These are phyloP conservation scores for Daphoenositta chrysoptera DNA, from an alignment of 2,113 vertebrate species.

Conservation along the genomic window DNA sequence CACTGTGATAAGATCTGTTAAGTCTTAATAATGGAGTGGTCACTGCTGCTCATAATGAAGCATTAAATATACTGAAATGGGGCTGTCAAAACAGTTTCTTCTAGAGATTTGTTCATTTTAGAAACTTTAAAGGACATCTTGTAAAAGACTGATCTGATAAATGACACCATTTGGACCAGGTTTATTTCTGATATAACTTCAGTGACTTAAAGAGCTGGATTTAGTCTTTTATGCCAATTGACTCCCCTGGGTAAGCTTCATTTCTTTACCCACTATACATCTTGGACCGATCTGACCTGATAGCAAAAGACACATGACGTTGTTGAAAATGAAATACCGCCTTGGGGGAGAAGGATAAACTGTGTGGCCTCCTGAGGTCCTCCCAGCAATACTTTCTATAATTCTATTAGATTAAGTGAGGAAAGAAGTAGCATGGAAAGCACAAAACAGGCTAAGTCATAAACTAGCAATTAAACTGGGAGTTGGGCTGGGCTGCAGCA, in stretches of 20 bases:
- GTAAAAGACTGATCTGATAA: slow-evolving; percentile 34
- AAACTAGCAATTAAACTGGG: slow-evolving; percentile 42
- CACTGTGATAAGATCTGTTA: slow-evolving; percentile 3
- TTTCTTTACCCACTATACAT: slow-evolving; percentile 34
- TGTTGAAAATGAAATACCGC: slow-evolving; percentile 55
- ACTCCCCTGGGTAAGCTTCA: slow-evolving; percentile 34
- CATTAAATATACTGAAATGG: slow-evolving; percentile 7
- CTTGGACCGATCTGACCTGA: slow-evolving; percentile 32
- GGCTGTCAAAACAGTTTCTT: slow-evolving; percentile 26
- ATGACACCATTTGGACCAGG: not conserved
- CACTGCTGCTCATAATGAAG: slow-evolving; percentile 42
- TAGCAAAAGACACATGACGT: slow-evolving; percentile 55
- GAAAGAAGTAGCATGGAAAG: slow-evolving; percentile 18
- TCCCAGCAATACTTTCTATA: slow-evolving; percentile 52
- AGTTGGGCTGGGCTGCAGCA: slow-evolving; percentile 38
- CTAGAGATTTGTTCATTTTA: not conserved
- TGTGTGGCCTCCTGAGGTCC: slow-evolving; percentile 47
- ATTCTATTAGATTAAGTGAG: slow-evolving; percentile 54
- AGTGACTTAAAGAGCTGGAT: slow-evolving; percentile 23
- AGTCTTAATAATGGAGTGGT: slow-evolving; percentile 20
- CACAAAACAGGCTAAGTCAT: slow-evolving; percentile 53
- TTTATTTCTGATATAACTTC: slow-evolving; percentile 39
- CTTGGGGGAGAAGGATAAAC: slow-evolving; percentile 62
- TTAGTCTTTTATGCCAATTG: slow-evolving; percentile 49
- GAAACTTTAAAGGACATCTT: slow-evolving; percentile 19